phyloP scores from a whole-genome alignment of 1,140 invertebrate genomes.

The Neuroterus valhalla region DNA sequence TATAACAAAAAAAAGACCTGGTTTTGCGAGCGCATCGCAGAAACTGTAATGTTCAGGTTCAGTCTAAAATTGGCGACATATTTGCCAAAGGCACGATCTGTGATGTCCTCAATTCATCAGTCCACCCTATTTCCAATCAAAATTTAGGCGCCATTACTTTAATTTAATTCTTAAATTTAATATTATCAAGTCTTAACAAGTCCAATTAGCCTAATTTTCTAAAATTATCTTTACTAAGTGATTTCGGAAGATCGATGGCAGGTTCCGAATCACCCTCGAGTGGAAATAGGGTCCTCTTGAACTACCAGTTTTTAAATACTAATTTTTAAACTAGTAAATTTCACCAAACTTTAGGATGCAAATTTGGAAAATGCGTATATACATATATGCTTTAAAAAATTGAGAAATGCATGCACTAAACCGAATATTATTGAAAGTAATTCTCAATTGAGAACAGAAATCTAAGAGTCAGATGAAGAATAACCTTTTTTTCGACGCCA shows the following conservation, averaged over 20 bases:
- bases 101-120: conserved; percentile 12
- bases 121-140: conserved; percentile 19
- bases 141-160: not conserved
- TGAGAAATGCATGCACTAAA: too few relatives aligned
- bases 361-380: not conserved
- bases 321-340: too few relatives aligned
- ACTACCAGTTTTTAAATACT: conserved; percentile 4
- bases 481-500: too few relatives aligned
- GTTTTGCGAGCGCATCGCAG: not conserved
- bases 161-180: not conserved
- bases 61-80: conserved; percentile 24
- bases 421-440: too few relatives aligned
- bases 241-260: not conserved
- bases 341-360: too few relatives aligned
- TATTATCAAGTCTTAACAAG: not conserved
- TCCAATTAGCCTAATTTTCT: conserved; percentile 6
- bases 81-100: conserved; percentile 24
- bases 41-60: conserved; percentile 27
- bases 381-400: not conserved
- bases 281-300: conserved; percentile 19
- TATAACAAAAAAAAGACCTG: conserved; percentile 12
- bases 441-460: too few relatives aligned
- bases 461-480: too few relatives aligned
- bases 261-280: not conserved
- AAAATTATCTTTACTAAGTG: not conserved